phyloP scores from a whole-genome alignment of 2,888 invertebrate genomes.

The Noctua fimbriata region DNA sequence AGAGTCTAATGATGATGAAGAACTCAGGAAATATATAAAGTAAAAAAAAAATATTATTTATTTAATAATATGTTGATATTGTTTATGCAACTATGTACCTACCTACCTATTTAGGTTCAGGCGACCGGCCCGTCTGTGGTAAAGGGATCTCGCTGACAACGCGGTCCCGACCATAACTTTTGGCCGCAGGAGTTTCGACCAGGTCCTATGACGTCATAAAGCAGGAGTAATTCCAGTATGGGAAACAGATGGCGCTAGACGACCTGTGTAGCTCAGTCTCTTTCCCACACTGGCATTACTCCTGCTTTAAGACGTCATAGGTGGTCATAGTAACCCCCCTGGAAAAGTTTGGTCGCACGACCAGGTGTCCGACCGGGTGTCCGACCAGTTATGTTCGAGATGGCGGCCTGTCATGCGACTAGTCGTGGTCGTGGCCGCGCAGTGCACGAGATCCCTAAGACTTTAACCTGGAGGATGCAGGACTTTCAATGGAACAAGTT shows the following conservation, averaged over 20 bases:
- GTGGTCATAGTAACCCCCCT: too few species aligned
- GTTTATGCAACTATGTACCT: neutral
- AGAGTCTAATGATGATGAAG: slow-evolving; percentile 78
- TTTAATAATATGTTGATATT: neutral
- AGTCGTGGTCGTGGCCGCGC: neutral
- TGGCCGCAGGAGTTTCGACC: neutral
- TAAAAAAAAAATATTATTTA: slow-evolving; percentile 8
- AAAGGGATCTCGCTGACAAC: neutral
- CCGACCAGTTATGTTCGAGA: neutral
- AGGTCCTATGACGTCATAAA: too few species aligned
- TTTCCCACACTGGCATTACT: too few species aligned
- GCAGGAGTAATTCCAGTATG: too few species aligned
- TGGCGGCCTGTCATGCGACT: neutral
- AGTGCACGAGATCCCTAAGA: neutral
- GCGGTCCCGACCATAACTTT: neutral
- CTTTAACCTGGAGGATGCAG: neutral
- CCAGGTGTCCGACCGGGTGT: neutral
- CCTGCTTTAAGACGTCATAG: too few species aligned
- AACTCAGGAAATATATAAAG: slow-evolving; percentile 77
- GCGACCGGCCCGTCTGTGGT: neutral
- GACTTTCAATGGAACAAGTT: neutral
- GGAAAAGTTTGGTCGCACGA: neutral
- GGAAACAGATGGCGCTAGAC: too few species aligned
- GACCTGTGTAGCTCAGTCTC: too few species aligned
- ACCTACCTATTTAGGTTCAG: neutral